Conservation (phyloP, 2,888 invertebrate genomes). For the Rhagonycha fulva region DNA sequence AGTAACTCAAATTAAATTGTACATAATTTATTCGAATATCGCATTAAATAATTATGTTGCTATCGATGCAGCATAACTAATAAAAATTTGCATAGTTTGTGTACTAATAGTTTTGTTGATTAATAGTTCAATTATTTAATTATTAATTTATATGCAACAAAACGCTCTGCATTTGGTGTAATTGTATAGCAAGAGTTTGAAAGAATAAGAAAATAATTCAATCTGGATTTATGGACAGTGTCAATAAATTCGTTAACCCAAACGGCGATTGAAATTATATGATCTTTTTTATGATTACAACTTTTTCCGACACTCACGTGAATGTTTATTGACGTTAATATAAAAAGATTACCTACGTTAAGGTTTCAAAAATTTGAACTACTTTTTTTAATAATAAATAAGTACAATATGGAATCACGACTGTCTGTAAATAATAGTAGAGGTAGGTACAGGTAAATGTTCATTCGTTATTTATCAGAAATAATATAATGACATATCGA, state of each 20-base stretch:
- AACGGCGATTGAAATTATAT: neutral
- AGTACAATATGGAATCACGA: conserved; percentile 38
- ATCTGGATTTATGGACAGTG: neutral
- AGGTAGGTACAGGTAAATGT: conserved; percentile 32
- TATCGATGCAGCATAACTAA: neutral
- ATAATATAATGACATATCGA: conserved; percentile 53
- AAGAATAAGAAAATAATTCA: neutral
- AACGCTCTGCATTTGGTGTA: neutral
- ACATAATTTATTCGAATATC: neutral
- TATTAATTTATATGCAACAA: neutral
- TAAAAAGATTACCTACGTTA: neutral
- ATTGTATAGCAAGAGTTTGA: neutral
- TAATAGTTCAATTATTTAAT: neutral
- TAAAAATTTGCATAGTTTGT: neutral
- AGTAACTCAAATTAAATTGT: neutral
- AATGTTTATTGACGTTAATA: neutral
- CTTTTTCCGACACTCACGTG: neutral
- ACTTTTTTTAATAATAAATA: conserved; percentile 29
- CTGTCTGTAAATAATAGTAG: conserved; percentile 33
- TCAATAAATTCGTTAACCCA: neutral
- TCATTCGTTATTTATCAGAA: conserved; percentile 46
- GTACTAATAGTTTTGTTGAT: neutral
- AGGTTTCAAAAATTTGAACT: neutral
- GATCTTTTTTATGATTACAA: neutral
- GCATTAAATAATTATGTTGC: neutral